A percentile compares a stretch with the other conserved stretches of the same genome.
phyloP scores from a whole-genome alignment of 2,888 invertebrate species.

The Lampropteryx suffumata region DNA sequence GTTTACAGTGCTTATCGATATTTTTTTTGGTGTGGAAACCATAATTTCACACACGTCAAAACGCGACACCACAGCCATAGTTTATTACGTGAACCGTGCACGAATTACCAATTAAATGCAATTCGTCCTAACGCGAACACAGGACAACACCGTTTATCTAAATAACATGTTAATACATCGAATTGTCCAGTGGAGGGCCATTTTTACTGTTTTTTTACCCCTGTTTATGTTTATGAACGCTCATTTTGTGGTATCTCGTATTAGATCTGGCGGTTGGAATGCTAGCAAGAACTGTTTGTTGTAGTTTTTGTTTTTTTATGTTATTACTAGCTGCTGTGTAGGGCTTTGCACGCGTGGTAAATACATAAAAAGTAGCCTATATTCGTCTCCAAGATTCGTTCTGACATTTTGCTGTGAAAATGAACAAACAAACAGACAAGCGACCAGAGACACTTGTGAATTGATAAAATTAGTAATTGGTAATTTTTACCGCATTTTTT shows the following conservation, averaged over 20 bases:
- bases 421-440: too few relatives aligned
- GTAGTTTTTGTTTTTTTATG: neutral
- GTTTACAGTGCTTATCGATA: too few relatives aligned
- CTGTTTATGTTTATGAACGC: conserved; percentile 45
- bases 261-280: conserved; percentile 51
- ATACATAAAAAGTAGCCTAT: too few relatives aligned
- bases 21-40: neutral
- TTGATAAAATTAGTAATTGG: too few relatives aligned
- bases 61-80: conserved; percentile 18
- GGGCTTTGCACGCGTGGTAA: too few relatives aligned
- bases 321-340: too few relatives aligned
- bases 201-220: conserved; percentile 42
- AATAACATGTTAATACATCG: conserved; percentile 67
- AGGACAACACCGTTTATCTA: conserved; percentile 64
- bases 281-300: conserved; percentile 28
- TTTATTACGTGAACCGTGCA: conserved; percentile 32
- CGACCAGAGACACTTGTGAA: too few relatives aligned
- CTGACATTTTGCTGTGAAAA: too few relatives aligned
- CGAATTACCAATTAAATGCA: conserved; percentile 34
- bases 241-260: conserved; percentile 57
- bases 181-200: conserved; percentile 40
- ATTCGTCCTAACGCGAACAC: conserved; percentile 32
- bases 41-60: conserved; percentile 17
- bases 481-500: too few relatives aligned
- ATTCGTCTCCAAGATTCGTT: too few relatives aligned